Base-by-base conservation (phyloP, 2,113 vertebrate species). In the Channa argus region DNA sequence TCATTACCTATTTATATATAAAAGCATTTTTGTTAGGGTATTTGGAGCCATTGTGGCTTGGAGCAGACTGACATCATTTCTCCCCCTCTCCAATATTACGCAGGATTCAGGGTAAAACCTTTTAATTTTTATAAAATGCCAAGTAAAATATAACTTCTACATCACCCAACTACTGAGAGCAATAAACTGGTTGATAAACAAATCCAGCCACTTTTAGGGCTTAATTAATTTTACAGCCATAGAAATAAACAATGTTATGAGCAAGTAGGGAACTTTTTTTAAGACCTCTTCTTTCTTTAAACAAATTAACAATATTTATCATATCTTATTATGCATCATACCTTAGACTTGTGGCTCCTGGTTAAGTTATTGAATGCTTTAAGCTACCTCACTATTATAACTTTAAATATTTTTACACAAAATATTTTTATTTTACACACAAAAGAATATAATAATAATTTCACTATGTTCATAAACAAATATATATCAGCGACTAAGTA, bases 1-100 rank as follows among this genome's bases (percentile, higher is more conserved):
- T 24, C 24, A 24, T 24, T 24, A 24, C 38, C 39, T 6, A 8
- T 69, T 49, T 13, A 47, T 38, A 8, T n/a, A 24, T 24, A n/a
- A 41, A 74, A 46, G 36, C 10, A 24, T 15, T 14, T n/a, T 47
- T 8, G 5, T 46, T 5, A 39, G 64, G 51, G 9, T 8, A 15
- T 71, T 46, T 13, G 7, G 14, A 63, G 53, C 13, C 49, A 3
- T 3, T 9, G 52, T 24, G 34, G 58, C 15, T 50, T 50, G 2
- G 55, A 65, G 61, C 58, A 39, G 36, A 13, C 4, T n/a, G 15
- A 36, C 13, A 38, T 39, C 43, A 69, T 58, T 44, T 56, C 38
- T 62, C n/a, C 52, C 46, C 11, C 11, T 36, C 15, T 45, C 58
- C 62, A 39, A 36, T 13, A 45, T 15, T 46, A 47, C 64, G 64